phyloP scores from a whole-genome alignment of 2,113 vertebrate genomes.

The Ceyx margarethae region DNA sequence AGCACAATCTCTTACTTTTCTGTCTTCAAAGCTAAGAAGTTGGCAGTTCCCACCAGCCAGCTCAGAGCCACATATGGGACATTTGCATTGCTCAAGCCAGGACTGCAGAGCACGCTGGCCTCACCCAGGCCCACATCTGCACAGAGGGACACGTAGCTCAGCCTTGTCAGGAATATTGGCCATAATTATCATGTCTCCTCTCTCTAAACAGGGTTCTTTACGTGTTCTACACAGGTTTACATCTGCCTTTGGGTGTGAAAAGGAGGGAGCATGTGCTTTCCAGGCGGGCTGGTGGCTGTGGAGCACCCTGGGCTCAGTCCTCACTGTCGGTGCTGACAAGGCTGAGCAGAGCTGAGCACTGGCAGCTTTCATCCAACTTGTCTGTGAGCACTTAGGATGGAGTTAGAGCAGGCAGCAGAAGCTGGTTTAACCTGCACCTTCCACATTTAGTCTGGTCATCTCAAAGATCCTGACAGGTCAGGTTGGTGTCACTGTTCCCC shows the following conservation, averaged over 20 bases:
- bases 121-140: neutral
- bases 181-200: accelerated
- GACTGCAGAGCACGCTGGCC: neutral
- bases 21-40: neutral
- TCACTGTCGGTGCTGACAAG: neutral
- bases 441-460: neutral
- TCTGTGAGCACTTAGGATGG: neutral
- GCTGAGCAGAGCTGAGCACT: neutral
- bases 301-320: neutral
- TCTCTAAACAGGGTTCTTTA: neutral
- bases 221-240: neutral
- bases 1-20: neutral
- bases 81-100: neutral
- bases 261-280: neutral
- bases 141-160: accelerated
- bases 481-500: neutral
- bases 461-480: neutral
- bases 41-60: neutral
- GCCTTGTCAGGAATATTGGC: neutral
- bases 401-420: neutral
- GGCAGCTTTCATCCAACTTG: neutral
- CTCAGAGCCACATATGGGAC: accelerated
- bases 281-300: neutral
- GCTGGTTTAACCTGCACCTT: neutral
- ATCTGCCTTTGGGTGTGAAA: neutral